These are phyloP conservation scores for Dipodomys spectabilis DNA, from an alignment of 2,113 vertebrate genomes.

Conservation along the genomic window DNA sequence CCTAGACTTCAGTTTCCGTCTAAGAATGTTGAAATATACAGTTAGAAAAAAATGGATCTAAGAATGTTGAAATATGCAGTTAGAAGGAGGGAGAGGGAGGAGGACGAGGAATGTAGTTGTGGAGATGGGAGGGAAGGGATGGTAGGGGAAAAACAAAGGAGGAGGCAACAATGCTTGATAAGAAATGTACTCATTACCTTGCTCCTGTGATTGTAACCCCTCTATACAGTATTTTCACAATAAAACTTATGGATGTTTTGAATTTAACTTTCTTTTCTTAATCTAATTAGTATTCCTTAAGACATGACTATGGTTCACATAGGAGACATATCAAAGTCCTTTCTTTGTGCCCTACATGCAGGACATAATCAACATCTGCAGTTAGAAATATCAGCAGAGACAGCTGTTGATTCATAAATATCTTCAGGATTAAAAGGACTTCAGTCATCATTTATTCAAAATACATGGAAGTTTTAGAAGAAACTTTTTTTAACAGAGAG, in stretches of 20 bases:
- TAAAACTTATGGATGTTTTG: background rate
- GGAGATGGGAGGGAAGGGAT: too few relatives aligned
- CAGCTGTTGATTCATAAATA: background rate
- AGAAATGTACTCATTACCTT: too few relatives aligned
- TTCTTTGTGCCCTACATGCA: background rate
- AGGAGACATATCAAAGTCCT: background rate
- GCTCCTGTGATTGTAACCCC: too few relatives aligned
- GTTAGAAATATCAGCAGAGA: background rate
- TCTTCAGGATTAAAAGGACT: background rate
- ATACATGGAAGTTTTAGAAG: background rate
- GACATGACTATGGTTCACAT: background rate
- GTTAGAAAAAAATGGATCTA: background rate
- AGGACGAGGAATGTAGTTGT: too few relatives aligned
- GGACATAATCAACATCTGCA: background rate
- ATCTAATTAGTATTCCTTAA: background rate
- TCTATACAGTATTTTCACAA: too few relatives aligned
- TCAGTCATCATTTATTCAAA: constrained; percentile 45
- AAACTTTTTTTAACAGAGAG: background rate
- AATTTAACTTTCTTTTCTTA: background rate
- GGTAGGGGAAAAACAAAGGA: too few relatives aligned
- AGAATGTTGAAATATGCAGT: constrained; percentile 18
- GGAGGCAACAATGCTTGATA: too few relatives aligned
- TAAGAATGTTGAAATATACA: constrained; percentile 29
- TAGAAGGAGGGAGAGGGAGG: background rate
- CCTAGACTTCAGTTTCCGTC: background rate